Evolutionary conservation across 2,888 invertebrate genomes (phyloP).

Genomic region (Meloe dianella): DNA sequence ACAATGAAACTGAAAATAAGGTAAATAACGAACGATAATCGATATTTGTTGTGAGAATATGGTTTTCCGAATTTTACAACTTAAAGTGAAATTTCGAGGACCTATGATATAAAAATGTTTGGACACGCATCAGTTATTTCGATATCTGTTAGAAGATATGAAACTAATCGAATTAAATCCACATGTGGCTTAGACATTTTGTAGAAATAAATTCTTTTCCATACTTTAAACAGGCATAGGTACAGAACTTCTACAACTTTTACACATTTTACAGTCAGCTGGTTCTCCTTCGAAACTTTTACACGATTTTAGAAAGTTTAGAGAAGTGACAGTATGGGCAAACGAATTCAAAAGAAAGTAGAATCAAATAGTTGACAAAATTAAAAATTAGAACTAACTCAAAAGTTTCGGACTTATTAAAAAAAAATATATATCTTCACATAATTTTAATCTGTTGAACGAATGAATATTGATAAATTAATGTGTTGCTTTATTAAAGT

Average conservation of each 20-base stretch:
- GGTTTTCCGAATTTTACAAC: too few relatives aligned
- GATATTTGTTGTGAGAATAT: too few relatives aligned
- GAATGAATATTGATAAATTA: conserved; percentile 43
- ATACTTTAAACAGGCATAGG: conserved; percentile 45
- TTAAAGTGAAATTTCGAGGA: background rate
- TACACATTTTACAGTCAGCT: conserved; percentile 36
- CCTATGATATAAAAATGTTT: background rate
- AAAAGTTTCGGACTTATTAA: too few relatives aligned
- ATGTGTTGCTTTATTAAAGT: too few relatives aligned
- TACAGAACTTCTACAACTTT: conserved; percentile 37
- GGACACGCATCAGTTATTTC: background rate
- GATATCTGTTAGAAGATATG: background rate
- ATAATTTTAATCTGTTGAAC: conserved; percentile 35
- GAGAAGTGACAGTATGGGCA: conserved; percentile 19
- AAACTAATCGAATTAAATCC: conserved; percentile 26
- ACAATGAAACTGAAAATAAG: too few relatives aligned
- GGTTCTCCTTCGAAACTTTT: conserved; percentile 32
- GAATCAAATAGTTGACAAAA: conserved; percentile 38
- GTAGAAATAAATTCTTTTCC: conserved; percentile 41
- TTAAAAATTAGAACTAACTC: conserved; percentile 38
- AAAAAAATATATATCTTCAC: too few relatives aligned
- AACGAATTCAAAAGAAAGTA: conserved; percentile 32
- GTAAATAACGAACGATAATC: too few relatives aligned
- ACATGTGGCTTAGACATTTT: conserved; percentile 42
- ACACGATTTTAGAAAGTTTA: conserved; percentile 33